A percentile compares a stretch with the other conserved stretches of the same genome.
These are phyloP conservation scores for Lissocephala sabroskyi DNA, from an alignment of 2,888 invertebrate genomes.

Conservation along the genomic window DNA sequence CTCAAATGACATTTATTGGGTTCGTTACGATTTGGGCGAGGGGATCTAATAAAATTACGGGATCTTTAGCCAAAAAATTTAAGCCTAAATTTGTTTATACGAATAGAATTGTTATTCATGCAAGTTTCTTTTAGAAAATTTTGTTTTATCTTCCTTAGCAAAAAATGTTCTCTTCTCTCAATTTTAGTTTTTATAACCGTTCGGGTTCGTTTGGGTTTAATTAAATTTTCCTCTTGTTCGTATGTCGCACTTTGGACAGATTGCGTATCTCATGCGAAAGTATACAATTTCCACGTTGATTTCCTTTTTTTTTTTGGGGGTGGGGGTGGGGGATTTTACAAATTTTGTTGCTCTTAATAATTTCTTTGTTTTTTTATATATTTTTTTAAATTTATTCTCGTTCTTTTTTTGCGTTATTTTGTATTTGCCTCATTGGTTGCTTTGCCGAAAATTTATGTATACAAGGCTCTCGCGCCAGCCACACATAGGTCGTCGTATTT, in stretches of 20 bases:
- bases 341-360: constrained; percentile 58
- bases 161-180: constrained; percentile 11
- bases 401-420: constrained; percentile 4
- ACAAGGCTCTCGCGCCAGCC: too few species aligned
- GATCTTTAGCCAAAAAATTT: constrained; percentile 55
- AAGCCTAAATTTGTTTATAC: constrained; percentile 52
- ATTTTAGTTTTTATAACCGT: constrained; percentile 47
- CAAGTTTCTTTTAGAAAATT: constrained; percentile 46
- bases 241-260: constrained; percentile 21
- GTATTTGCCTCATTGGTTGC: constrained; percentile 56
- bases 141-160: constrained; percentile 29
- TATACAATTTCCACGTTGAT: constrained; percentile 29
- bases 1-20: constrained; percentile 32
- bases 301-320: constrained; percentile 15
- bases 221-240: constrained; percentile 20
- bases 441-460: constrained; percentile 56
- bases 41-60: too few species aligned
- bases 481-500: too few species aligned
- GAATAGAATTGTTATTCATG: constrained; percentile 20
- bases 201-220: constrained; percentile 34
- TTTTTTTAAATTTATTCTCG: too few species aligned
- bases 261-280: constrained; percentile 46
- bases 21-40: too few species aligned
- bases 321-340: too few species aligned
- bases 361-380: constrained; percentile 64